Percentiles rank a stretch among this genome's conserved stretches.
Conservation (phyloP, 2,888 invertebrate genomes). For the Hoplodrina ambigua region DNA sequence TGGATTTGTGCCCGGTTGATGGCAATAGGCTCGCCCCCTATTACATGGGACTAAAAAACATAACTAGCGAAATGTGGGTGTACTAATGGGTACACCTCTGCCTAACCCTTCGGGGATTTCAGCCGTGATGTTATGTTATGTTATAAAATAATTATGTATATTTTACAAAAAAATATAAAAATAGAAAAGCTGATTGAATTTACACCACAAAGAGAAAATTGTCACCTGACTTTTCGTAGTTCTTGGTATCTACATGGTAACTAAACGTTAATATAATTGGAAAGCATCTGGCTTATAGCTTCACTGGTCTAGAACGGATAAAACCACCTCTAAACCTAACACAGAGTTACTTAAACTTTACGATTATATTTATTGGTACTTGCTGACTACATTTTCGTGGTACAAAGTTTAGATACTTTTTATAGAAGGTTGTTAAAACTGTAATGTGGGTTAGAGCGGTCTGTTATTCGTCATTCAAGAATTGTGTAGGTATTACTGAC, state of each 20-base stretch:
- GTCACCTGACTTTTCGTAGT: background rate
- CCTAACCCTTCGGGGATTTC: too few species aligned
- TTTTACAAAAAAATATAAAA: too few species aligned
- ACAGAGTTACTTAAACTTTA: slow-evolving; percentile 27
- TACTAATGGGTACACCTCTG: too few species aligned
- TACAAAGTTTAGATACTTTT: slow-evolving; percentile 39
- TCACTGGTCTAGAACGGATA: slow-evolving; percentile 36
- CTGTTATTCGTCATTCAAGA: slow-evolving; percentile 37
- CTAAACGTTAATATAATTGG: slow-evolving; percentile 1
- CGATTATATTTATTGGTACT: slow-evolving; percentile 15
- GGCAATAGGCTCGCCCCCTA: too few species aligned
- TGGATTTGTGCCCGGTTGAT: too few species aligned
- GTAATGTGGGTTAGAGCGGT: slow-evolving; percentile 31
- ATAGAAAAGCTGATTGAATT: background rate
- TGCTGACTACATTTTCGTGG: slow-evolving; percentile 10
- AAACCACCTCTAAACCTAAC: slow-evolving; percentile 26
- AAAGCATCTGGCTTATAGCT: slow-evolving; percentile 40
- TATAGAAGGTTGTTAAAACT: slow-evolving; percentile 38
- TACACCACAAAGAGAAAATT: background rate
- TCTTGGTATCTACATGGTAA: background rate
- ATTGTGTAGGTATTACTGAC: background rate
- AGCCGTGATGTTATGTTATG: too few species aligned
- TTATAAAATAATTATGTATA: too few species aligned
- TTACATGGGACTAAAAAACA: too few species aligned
- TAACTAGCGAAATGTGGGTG: too few species aligned